A percentile compares a stretch with the other conserved stretches of the same genome.
Conservation (phyloP, 2,888 invertebrate species). For the Pecten maximus region DNA sequence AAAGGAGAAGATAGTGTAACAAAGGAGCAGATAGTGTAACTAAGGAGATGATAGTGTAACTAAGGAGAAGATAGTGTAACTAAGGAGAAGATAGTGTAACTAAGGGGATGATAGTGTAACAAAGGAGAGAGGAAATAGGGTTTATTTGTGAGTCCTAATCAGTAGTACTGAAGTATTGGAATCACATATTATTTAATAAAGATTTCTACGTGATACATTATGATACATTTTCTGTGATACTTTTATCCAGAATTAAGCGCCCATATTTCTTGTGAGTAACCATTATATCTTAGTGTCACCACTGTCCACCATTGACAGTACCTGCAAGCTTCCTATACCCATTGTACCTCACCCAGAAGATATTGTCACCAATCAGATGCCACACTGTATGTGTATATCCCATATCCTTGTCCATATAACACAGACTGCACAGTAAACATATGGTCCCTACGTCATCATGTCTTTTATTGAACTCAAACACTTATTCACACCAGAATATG, state of each 20-base stretch:
- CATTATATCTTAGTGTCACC: background rate
- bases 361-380: background rate
- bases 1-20: too few relatives aligned
- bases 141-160: too few relatives aligned
- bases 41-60: too few relatives aligned
- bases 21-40: too few relatives aligned
- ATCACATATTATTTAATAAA: too few relatives aligned
- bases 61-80: too few relatives aligned
- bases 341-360: background rate
- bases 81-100: too few relatives aligned
- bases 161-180: too few relatives aligned
- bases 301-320: background rate
- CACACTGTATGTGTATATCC: background rate
- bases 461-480: too few relatives aligned
- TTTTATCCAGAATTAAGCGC: conserved; percentile 5
- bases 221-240: background rate
- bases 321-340: background rate
- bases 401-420: background rate
- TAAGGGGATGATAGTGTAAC: too few relatives aligned
- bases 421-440: background rate
- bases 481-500: too few relatives aligned
- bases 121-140: too few relatives aligned
- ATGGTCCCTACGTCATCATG: background rate
- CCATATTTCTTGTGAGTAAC: background rate
- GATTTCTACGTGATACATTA: background rate